phyloP scores from a whole-genome alignment of 37 sponge, comb jelly and placozoan genomes.

The Halisarca cf. caerulea region DNA sequence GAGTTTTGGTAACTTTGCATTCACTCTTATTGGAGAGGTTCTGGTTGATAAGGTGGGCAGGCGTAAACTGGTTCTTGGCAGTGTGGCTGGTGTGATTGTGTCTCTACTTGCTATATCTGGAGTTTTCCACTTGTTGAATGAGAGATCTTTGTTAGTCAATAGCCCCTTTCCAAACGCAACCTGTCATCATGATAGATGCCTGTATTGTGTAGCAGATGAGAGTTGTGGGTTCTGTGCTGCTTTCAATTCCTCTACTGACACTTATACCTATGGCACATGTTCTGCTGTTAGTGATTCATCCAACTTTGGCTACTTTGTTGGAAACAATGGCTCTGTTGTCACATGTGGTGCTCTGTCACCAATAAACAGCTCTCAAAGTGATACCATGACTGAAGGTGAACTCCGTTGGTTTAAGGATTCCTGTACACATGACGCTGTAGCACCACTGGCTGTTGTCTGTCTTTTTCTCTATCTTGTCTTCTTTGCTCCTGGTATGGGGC shows the following conservation, averaged over 20 bases:
- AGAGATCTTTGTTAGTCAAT: constrained; percentile 21
- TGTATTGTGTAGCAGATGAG: constrained; percentile 71
- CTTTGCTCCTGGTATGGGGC: constrained; percentile 96
- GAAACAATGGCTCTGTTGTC: background rate
- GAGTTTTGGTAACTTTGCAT: constrained; percentile 78
- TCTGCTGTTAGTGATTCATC: background rate
- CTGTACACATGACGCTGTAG: constrained; percentile 54
- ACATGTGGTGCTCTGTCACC: background rate
- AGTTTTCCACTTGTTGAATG: constrained; percentile 42
- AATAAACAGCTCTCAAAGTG: background rate
- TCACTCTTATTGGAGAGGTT: constrained; percentile 75
- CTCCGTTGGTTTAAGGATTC: constrained; percentile 33
- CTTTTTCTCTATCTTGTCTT: constrained; percentile 85
- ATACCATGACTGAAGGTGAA: background rate
- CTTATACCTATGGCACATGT: constrained; percentile 62
- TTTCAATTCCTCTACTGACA: background rate
- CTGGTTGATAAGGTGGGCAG: constrained; percentile 86
- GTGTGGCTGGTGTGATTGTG: constrained; percentile 65
- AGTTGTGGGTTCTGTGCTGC: constrained; percentile 83
- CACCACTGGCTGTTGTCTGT: constrained; percentile 64
- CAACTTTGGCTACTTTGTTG: background rate
- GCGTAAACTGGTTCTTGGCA: constrained; percentile 79
- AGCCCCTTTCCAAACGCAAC: constrained; percentile 1
- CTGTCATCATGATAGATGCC: constrained; percentile 56
- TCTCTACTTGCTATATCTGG: constrained; percentile 52